Percentiles rank a stretch among this genome's conserved stretches.
Evolutionary conservation across 2,797 vertebrate species (phyloP).

Genomic region (Picus viridis): DNA sequence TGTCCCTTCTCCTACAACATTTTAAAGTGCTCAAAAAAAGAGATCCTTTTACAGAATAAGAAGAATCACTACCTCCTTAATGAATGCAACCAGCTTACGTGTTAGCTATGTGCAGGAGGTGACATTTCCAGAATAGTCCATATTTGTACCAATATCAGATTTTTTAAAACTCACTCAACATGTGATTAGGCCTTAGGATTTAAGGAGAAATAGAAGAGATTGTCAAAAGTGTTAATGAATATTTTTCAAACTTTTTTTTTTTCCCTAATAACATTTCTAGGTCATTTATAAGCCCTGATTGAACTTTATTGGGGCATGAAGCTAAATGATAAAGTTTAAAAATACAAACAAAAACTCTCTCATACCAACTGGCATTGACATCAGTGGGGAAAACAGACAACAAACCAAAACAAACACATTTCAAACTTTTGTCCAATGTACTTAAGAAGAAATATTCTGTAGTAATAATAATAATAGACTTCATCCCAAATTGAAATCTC

Average conservation of each 20-base stretch:
- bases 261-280: neutral
- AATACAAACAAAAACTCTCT: neutral
- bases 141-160: neutral
- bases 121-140: neutral
- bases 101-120: neutral
- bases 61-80: neutral
- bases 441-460: neutral
- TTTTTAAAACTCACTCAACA: neutral
- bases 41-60: neutral
- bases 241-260: neutral
- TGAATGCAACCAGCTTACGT: neutral
- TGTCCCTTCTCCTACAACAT: neutral
- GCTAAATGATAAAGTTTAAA: neutral
- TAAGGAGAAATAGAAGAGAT: neutral
- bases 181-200: neutral
- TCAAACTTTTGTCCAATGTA: neutral
- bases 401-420: fast-evolving
- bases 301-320: neutral
- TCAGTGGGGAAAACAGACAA: neutral
- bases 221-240: neutral
- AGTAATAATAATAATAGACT: neutral
- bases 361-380: neutral
- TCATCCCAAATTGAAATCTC: neutral
- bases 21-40: neutral
- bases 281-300: neutral